A percentile compares a stretch with the other conserved stretches of the same genome.
phyloP scores from a whole-genome alignment of 2,888 invertebrate genomes.

The Flabesymbios commensalis region DNA sequence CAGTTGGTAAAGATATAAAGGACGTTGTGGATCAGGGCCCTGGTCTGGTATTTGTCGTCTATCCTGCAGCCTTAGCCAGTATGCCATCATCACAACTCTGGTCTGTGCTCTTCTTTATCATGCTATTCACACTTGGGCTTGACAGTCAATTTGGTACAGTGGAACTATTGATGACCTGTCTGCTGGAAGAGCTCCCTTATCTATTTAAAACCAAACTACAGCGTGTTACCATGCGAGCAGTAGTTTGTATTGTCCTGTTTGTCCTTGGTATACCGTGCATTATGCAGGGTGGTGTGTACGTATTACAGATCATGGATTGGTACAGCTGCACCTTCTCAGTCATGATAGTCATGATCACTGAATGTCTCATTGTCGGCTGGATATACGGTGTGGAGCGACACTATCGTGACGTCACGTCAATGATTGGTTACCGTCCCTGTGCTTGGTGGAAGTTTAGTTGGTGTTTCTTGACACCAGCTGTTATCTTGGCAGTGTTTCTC shows the following conservation, averaged over 20 bases:
- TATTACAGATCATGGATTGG: slow-evolving; percentile 62
- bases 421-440: slow-evolving; percentile 49
- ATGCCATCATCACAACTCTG: slow-evolving; percentile 56
- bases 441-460: slow-evolving; percentile 47
- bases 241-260: too few species aligned
- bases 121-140: slow-evolving; percentile 57
- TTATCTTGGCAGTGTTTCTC: too few species aligned
- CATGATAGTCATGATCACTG: slow-evolving; percentile 59
- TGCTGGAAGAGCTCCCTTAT: too few species aligned
- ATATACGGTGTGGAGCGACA: slow-evolving; percentile 57
- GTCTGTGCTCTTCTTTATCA: slow-evolving; percentile 58
- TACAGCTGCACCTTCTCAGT: slow-evolving; percentile 61
- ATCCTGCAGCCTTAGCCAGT: slow-evolving; percentile 57
- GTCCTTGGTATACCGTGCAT: too few species aligned
- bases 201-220: too few species aligned
- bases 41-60: slow-evolving; percentile 59
- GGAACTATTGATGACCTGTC: too few species aligned
- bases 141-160: slow-evolving; percentile 60
- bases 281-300: slow-evolving; percentile 54
- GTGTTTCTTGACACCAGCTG: slow-evolving; percentile 49
- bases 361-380: slow-evolving; percentile 55
- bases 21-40: too few species aligned
- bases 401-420: slow-evolving; percentile 51
- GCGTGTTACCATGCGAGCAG: too few species aligned
- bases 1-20: too few species aligned